These are phyloP conservation scores for Sarcophilus harrisii DNA, from an alignment of 2,797 vertebrate genomes.

Conservation along the genomic window DNA sequence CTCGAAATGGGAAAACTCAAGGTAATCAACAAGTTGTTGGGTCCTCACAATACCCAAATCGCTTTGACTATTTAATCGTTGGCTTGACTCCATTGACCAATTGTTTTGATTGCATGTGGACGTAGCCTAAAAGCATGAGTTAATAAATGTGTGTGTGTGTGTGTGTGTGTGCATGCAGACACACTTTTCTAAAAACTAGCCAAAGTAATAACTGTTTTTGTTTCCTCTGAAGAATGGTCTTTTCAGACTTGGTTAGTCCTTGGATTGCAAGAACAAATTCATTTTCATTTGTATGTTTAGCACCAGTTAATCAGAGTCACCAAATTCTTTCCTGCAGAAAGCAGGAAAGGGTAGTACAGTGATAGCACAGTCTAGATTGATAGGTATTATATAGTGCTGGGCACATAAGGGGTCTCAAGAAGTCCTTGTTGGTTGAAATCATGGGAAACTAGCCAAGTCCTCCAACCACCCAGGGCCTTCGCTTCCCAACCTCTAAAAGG, in stretches of 20 bases:
- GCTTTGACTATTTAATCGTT: slow-evolving; percentile 26
- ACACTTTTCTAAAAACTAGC: slow-evolving; percentile 46
- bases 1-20: slow-evolving; percentile 43
- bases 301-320: slow-evolving; percentile 14
- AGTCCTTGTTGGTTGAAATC: neutral
- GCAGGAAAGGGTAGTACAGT: slow-evolving; percentile 6
- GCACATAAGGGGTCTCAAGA: neutral
- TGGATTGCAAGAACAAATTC: slow-evolving; percentile 48
- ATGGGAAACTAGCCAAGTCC: neutral
- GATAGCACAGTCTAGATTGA: slow-evolving; percentile 46
- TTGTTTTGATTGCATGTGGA: slow-evolving; percentile 43
- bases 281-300: slow-evolving; percentile 28
- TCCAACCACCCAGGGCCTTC: neutral
- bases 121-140: neutral
- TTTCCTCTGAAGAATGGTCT: slow-evolving; percentile 33
- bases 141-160: neutral
- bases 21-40: slow-evolving; percentile 42
- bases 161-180: neutral
- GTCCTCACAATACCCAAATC: slow-evolving; percentile 52
- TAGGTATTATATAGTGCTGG: slow-evolving; percentile 34
- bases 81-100: slow-evolving; percentile 42
- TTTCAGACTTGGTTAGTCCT: slow-evolving; percentile 51
- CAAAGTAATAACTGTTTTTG: slow-evolving; percentile 46
- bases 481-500: neutral
- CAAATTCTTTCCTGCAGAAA: slow-evolving; percentile 44